A percentile compares a stretch with the other conserved stretches of the same genome.
phyloP scores from a whole-genome alignment of 2,113 vertebrate genomes.

The Rafetus swinhoei region DNA sequence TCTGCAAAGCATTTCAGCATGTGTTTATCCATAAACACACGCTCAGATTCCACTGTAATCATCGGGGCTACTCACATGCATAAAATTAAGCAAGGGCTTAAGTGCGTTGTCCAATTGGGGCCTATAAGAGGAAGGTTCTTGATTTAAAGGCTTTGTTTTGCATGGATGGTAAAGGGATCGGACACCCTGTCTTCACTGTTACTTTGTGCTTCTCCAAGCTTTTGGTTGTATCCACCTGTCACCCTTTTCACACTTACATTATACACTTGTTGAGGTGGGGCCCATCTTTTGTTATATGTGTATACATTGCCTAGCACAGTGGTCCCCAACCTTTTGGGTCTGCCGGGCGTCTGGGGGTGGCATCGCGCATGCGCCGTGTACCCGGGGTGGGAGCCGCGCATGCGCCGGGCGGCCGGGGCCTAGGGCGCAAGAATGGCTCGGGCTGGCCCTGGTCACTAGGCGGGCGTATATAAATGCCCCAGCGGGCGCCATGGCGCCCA shows the following conservation, averaged over 20 bases:
- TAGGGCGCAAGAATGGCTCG: no score
- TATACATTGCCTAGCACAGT: neutral
- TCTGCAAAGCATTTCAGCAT: rapidly evolving
- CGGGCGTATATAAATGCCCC: no score
- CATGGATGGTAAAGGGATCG: neutral
- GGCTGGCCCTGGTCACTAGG: no score
- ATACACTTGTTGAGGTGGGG: neutral
- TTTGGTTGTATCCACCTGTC: neutral
- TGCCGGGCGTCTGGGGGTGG: no score
- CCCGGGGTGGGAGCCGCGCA: no score
- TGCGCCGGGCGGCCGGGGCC: no score
- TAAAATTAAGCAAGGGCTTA: neutral
- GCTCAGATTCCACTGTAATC: neutral
- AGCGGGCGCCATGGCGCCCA: no score
- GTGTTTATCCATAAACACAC: neutral
- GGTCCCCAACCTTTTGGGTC: no score
- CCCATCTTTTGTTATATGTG: rapidly evolving
- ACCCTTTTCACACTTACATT: neutral
- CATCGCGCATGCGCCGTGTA: no score
- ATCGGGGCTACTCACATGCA: neutral
- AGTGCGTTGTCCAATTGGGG: neutral
- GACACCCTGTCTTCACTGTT: neutral
- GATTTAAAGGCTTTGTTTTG: neutral
- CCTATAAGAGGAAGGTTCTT: neutral
- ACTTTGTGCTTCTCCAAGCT: neutral